Conservation (phyloP, 1,140 invertebrate genomes). For the Pararge aegeria region DNA sequence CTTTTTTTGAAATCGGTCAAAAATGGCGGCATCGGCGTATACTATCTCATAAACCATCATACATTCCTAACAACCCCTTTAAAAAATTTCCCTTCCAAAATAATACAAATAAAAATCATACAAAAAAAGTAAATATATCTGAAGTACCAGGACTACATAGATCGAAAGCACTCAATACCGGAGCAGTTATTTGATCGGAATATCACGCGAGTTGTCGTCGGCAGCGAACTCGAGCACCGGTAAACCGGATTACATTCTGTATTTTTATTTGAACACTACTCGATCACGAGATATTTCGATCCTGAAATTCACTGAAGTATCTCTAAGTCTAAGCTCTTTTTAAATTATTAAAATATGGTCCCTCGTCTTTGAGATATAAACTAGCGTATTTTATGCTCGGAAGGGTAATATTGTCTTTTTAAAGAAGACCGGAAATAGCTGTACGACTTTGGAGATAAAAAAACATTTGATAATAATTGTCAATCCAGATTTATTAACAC, state of each 20-base stretch:
- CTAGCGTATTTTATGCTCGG: too few relatives aligned
- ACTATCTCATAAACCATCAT: too few relatives aligned
- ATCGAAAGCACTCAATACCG: conserved; percentile 18
- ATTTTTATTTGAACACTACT: conserved; percentile 21
- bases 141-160: conserved; percentile 4
- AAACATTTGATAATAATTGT: too few relatives aligned
- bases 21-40: too few relatives aligned
- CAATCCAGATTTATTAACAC: too few relatives aligned
- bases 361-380: not conserved
- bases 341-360: not conserved
- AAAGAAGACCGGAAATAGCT: too few relatives aligned
- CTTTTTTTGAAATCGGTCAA: too few relatives aligned
- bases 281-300: conserved; percentile 5
- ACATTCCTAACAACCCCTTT: too few relatives aligned
- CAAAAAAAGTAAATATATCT: not conserved
- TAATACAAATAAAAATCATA: too few relatives aligned
- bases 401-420: too few relatives aligned
- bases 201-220: conserved; percentile 23
- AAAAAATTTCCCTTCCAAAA: too few relatives aligned
- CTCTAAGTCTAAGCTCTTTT: not conserved
- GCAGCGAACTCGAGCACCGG: conserved; percentile 24
- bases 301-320: not conserved
- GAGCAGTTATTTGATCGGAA: conserved; percentile 28
- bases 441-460: too few relatives aligned
- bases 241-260: conserved; percentile 30